Evolutionary conservation across 1,140 invertebrate species (phyloP), one percentile per base, ranked within the genome.

Genomic region (Oedothorax gibbosus): DNA sequence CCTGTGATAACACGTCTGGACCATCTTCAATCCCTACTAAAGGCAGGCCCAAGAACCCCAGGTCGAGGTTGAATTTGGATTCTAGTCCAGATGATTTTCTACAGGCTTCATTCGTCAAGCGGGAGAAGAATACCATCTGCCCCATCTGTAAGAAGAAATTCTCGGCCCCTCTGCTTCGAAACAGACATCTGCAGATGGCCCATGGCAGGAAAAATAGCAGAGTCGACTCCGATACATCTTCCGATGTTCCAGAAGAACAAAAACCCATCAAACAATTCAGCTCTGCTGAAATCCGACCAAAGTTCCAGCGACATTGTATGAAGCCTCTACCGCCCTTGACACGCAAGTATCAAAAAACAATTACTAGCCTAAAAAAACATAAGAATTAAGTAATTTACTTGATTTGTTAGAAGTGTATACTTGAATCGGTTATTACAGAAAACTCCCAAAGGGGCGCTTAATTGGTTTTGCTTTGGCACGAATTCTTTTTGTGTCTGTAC

Each of bases 71-170:
- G n/a, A 60, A 75, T 10, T 11, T 35, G 20, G 15, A 10, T 60
- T 64, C 75, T 11, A 56, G 53, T 7, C 12, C 35, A 2, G 53
- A 35, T n/a, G 20, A 75, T 10, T 15, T 18, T 14, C 18, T 7
- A 49, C 35, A 71, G n/a, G 12, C 11, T 7, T 56, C 9, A n/a
- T 18, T 7, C 68, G 12, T 12, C 15, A 35, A 77, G 21, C 49
- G 20, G 20, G 10, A 5, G 6, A 65, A 11, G 4, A 60, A 69
- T 7, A 81, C 57, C 14, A 20, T 65, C 1, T 82, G 80, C 14
- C 49, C 69, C 2, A 73, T 82, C n/a, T 82, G 80, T n/a, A 82
- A 82, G 18, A 62, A 82, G 18, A 82, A 73, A 53, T 82, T 73
- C 20, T 7, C 80, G 8, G 49, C 56, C 10, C 14, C 14, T 8